Percentiles rank a stretch among this genome's conserved stretches.
Evolutionary conservation across 2,113 vertebrate species (phyloP).

Genomic region (Nymphicus hollandicus): DNA sequence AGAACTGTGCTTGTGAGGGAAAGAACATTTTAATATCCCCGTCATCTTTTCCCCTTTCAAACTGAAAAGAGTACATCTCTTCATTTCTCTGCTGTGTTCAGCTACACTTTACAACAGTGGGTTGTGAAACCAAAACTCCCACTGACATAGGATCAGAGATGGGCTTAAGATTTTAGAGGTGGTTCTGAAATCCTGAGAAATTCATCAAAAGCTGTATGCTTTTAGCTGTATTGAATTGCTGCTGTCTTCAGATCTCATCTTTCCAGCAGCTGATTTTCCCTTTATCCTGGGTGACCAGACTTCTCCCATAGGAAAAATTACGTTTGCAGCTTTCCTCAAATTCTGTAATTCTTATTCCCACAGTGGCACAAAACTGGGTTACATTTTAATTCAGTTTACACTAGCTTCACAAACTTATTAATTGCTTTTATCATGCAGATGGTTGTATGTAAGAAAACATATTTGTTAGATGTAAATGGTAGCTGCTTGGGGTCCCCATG

Average conservation of each 20-base stretch:
- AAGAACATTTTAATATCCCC: neutral
- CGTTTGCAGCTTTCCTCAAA: neutral
- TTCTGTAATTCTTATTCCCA: constrained; percentile 1
- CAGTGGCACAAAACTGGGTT: neutral
- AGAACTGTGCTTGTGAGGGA: neutral
- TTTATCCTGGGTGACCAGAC: constrained; percentile 32
- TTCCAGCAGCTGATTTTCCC: constrained; percentile 46
- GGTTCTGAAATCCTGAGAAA: constrained; percentile 51
- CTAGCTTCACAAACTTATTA: neutral
- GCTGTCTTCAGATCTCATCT: constrained; percentile 47
- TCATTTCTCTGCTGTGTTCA: constrained; percentile 25
- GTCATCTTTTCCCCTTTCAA: neutral
- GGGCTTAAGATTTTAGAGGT: constrained; percentile 39
- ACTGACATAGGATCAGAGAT: constrained; percentile 24
- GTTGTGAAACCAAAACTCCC: constrained; percentile 33
- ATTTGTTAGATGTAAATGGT: constrained; percentile 47
- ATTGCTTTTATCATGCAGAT: constrained; percentile 25
- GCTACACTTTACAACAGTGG: neutral
- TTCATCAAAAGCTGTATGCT: constrained; percentile 16
- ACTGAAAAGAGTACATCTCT: neutral
- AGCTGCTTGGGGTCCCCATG: constrained; percentile 11
- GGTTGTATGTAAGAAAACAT: constrained; percentile 10
- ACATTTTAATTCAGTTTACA: constrained; percentile 3
- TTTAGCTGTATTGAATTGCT: neutral
- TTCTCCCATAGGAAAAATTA: constrained; percentile 10